Evolutionary conservation across 2,797 vertebrate genomes (phyloP), one percentile per base, ranked within the genome.

Genomic region (Calcarius lapponicus): DNA sequence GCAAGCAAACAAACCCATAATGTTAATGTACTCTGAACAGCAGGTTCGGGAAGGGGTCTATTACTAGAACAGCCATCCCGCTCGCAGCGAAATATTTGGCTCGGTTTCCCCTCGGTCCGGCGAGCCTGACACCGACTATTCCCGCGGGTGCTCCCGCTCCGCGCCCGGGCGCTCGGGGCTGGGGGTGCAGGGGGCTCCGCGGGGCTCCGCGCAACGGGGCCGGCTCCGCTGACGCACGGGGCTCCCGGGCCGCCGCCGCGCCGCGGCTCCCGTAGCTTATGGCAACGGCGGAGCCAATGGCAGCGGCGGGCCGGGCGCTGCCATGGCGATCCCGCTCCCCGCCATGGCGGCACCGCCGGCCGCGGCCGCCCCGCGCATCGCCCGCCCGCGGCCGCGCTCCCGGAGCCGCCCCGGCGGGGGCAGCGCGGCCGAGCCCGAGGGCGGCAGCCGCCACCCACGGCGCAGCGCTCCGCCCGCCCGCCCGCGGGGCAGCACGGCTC

Each of bases 231-330:
- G 95, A 98, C 90, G 95, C 96, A 95, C 92, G 95, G 93, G 95
- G 93, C 95, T 96, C 94, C 66, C 70, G 38, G 70, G 91, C 95
- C 80, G 92, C 98, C 95, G 96, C 88, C 69, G 88, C 78, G 62
- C 79, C 93, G 97, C 96, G 97, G 95, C 95, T 95, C 94, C 93
- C n/a, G 98, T 98, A 98, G 98, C 98, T 98, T 98, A 98, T 98
- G 98, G 98, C 99, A 99, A 99, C 98, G 97, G 86, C 95, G 71
- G 96, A 98, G 95, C 98, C 98, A 99, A 98, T 99, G 96, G 97
- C 96, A 98, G 97, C 93, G 95, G 96, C 92, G 90, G 94, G 96
- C 86, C 93, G 88, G 79, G 93, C 85, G 98, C 98, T 98, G 98
- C 98, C 98, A 99, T 98, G 98, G 98, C 95, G 79, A 99, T 98